Evolutionary conservation across 2,797 vertebrate species (phyloP), one percentile per base, ranked within the genome.

Genomic region (Podarcis lilfordi): DNA sequence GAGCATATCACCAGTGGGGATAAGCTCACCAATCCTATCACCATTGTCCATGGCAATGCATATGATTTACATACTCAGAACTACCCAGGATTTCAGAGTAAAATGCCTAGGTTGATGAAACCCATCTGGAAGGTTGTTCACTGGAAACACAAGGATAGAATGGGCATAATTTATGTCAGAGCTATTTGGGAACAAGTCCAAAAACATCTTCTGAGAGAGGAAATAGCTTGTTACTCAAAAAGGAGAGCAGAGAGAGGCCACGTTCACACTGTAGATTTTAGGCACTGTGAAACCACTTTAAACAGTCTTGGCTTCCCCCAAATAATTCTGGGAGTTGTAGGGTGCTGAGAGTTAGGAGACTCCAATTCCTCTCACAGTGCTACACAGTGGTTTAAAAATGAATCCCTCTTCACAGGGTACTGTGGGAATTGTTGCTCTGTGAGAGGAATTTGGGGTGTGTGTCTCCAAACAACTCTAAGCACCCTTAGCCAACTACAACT

Each of bases 121-220:
- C 83, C 85, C 90, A 87, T 96, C 93, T 97, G 97, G 97, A 97
- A 95, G 55, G 1, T 86, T 95, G 96, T 96, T 97, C 96, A 94
- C 13, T 88, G 88, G 94, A 96, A 96, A 97, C 95, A 93, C 92
- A 95, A 95, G 96, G 55, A 89, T 96, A 91, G 94, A 96, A 96
- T 85, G 95, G 95, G 94, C 94, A 97, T 90, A 93, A 92, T 95
- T 93, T 95, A 88, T 96, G 96, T 96, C 97, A 97, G 95, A 94
- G 94, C 50, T 93, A 96, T 98, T 97, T 95, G 96, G 98, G 98
- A 98, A 96, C 21, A 27, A 89, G 91, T 98, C 97, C 97, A 98
- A 98, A 97, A 97, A 96, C 96, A 97, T 97, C 97, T 98, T 98
- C 97, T 97, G 96, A 91, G 92, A 95, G 88, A 95, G 97, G 97